Percentiles rank a stretch among this genome's conserved stretches.
Evolutionary conservation across 2,888 invertebrate species (phyloP).

Genomic region (Pristionchus exspectatus): DNA sequence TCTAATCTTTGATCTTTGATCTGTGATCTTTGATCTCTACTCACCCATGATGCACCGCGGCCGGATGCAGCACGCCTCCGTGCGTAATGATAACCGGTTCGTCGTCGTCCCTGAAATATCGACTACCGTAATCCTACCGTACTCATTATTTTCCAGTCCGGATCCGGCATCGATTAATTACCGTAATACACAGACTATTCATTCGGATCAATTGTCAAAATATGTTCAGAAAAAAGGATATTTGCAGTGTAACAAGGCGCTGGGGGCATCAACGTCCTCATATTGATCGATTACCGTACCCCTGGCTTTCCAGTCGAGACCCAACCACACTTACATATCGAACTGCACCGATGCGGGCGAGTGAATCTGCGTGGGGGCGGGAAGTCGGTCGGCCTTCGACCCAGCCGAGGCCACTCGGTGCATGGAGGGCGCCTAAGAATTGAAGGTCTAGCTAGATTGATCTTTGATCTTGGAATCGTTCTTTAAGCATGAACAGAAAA

Average conservation of each 20-base stretch:
- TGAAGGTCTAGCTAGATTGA: background rate
- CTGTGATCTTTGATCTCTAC: background rate
- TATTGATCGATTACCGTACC: constrained; percentile 1
- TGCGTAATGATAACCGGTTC: constrained; percentile 25
- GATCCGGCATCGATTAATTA: too few relatives aligned
- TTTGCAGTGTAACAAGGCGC: too few relatives aligned
- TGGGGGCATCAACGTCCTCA: too few relatives aligned
- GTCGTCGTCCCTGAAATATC: constrained; percentile 16
- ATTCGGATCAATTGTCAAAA: too few relatives aligned
- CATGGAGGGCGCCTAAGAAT: constrained; percentile 20
- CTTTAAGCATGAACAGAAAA: too few relatives aligned
- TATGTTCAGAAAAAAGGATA: too few relatives aligned
- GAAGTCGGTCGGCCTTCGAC: background rate
- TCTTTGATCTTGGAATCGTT: background rate
- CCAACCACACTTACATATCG: background rate
- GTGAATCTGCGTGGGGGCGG: background rate
- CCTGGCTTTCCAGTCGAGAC: background rate
- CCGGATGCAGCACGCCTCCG: background rate
- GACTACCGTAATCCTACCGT: background rate
- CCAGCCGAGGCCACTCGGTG: background rate
- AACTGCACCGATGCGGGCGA: background rate
- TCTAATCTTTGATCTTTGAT: background rate
- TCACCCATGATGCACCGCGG: background rate
- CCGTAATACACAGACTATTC: too few relatives aligned
- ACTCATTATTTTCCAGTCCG: background rate